A percentile compares a stretch with the other conserved stretches of the same genome.
These are phyloP conservation scores for Drosophila melanosoma DNA, from an alignment of 2,888 invertebrate genomes.

Conservation along the genomic window DNA sequence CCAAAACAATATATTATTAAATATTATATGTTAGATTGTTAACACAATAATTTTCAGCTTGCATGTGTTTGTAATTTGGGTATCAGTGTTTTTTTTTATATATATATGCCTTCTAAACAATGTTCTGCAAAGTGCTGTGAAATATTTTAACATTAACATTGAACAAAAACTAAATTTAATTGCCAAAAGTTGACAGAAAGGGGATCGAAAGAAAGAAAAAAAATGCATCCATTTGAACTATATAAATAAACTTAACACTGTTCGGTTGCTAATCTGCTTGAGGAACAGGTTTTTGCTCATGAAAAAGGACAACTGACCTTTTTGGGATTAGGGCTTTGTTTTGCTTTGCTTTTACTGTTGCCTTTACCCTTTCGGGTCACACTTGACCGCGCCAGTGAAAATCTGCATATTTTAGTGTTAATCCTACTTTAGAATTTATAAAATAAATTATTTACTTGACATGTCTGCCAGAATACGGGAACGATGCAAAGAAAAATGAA, in stretches of 20 bases:
- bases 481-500: constrained; percentile 56
- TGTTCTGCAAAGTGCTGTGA: constrained; percentile 63
- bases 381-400: constrained; percentile 62
- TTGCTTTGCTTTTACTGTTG: constrained; percentile 43
- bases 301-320: constrained; percentile 54
- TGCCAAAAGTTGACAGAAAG: constrained; percentile 58
- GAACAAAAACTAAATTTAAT: constrained; percentile 72
- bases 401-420: constrained; percentile 80
- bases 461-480: constrained; percentile 37
- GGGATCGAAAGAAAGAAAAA: constrained; percentile 11
- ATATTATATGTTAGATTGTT: not conserved
- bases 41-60: constrained; percentile 64
- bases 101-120: constrained; percentile 24
- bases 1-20: not conserved
- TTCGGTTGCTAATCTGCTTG: constrained; percentile 70
- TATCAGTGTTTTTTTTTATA: not conserved
- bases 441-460: constrained; percentile 77
- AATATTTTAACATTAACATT: constrained; percentile 74
- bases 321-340: constrained; percentile 55
- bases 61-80: constrained; percentile 11
- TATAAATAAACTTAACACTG: constrained; percentile 75
- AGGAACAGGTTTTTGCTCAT: constrained; percentile 60
- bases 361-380: constrained; percentile 52
- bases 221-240: constrained; percentile 59
- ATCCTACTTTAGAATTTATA: constrained; percentile 79